These are phyloP conservation scores for Ceratosolen solmsi DNA, from an alignment of 1,140 invertebrate species.

Conservation along the genomic window DNA sequence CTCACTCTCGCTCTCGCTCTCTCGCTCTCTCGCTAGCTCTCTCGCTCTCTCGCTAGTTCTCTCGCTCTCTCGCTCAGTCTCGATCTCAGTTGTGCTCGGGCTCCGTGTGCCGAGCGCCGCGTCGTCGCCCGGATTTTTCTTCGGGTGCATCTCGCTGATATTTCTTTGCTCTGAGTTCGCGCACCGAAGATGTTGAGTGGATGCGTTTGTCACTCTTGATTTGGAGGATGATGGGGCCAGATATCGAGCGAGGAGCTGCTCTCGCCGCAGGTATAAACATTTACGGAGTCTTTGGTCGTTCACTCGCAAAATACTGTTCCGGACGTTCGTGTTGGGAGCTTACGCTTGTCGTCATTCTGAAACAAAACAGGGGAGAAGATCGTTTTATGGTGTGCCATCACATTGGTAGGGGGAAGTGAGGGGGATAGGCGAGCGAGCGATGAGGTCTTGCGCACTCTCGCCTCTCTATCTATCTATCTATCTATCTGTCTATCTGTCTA, in stretches of 20 bases:
- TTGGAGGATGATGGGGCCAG: background rate
- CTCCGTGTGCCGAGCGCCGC: background rate
- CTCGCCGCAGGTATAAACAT: conserved; percentile 49
- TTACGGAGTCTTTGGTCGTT: conserved; percentile 60
- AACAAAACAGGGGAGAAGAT: conserved; percentile 32
- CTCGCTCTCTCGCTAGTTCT: background rate
- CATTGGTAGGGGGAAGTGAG: background rate
- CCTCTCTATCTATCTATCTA: too few species aligned
- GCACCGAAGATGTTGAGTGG: background rate
- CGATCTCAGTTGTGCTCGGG: background rate
- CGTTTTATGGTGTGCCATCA: background rate
- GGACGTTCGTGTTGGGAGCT: conserved; percentile 46
- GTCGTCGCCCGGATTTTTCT: conserved; percentile 17
- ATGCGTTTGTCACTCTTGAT: conserved; percentile 26
- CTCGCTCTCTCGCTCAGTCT: background rate
- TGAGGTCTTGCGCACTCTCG: too few species aligned
- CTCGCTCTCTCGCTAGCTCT: background rate
- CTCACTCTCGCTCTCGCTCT: background rate
- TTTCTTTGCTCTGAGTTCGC: conserved; percentile 4
- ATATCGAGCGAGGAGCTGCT: conserved; percentile 8
- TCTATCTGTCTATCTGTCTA: too few species aligned
- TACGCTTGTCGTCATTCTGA: conserved; percentile 55
- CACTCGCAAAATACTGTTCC: conserved; percentile 62
- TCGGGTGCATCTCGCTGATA: conserved; percentile 5
- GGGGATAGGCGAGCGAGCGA: too few species aligned